Evolutionary conservation across 2,888 invertebrate species (phyloP), one percentile per base, ranked within the genome.

Genomic region (Sisyra nigra): DNA sequence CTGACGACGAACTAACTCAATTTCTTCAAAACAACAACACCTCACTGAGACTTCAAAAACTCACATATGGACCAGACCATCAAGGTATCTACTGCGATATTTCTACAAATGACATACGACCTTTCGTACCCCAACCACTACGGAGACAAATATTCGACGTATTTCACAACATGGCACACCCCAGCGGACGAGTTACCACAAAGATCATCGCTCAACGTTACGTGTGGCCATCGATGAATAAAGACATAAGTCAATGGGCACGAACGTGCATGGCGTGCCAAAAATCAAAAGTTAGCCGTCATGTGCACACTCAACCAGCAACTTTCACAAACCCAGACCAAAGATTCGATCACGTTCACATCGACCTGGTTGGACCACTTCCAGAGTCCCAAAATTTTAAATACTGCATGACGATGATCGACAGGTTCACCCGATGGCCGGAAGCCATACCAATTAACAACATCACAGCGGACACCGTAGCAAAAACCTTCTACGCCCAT

Each of bases 341-440:
- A 6, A 48, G 58, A 10, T 58, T 59, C 44, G 48, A 50, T n/a
- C 55, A 58, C 37, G 47, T 59, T 4, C 55, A 57, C 38, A 44
- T 58, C 4, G 58, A 59, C 46, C 45, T 61, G 11, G 52, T 59
- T 1, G 56, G 57, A 13, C 56, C 57, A 2, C 44, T 59, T 13
- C 56, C 56, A 17, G 11, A 44, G 5, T 51, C 51, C 0, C 35
- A 48, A 17, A 56, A 53, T 8, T 54, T 46, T 41, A 46, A 49
- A 3, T 62, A 61, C 45, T 51, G 54, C 15, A 51, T 62, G 3
- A 61, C 61, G 0, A 50, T 52, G 42, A 48, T 54, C 8, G 55
- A 57, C 29, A 45, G 57, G 4, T 52, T 50, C 34, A 45, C 51
- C 1, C 48, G 52, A 2, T 55, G 53, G 52, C 49, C 50, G 0